Evolutionary conservation across 1,140 invertebrate genomes (phyloP), one percentile per base, ranked within the genome.

Genomic region (Anthonomus grandis): DNA sequence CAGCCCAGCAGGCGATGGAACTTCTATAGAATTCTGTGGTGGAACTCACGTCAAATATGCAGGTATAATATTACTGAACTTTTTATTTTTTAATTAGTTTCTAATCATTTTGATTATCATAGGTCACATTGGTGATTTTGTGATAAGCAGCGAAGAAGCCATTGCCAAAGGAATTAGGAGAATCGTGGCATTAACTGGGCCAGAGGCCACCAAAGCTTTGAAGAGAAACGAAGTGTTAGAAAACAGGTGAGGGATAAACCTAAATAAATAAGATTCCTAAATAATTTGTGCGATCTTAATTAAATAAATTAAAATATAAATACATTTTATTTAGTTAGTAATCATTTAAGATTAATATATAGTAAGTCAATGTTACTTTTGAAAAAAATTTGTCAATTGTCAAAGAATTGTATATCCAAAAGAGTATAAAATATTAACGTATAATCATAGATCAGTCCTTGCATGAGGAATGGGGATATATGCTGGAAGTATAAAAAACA

Each of bases 1-100:
- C 27, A 82, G 86, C 19, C 79, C 84, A 12, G 82, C 79, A 37
- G 95, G 88, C 4, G 80, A 82, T 39, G 75, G 86, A 42, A 97
- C 95, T 1, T 97, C 96, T 18, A 90, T 99, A n/a, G 97, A 99
- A 79, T 99, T 99, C 78, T 99, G 97, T 79, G 97, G 97, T 59
- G 97, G 97, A 68, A 99, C 97, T 4, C 96, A 99, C 83, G 81
- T 98, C 38, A 81, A 87, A 62, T 86, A 86, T 64, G 87, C 91
- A 21, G 86, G 54, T 49, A n/a, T n/a, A n/a, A n/a, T n/a, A n/a
- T n/a, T n/a, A n/a, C n/a, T 27, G 31, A 3, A 13, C n/a, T n/a
- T n/a, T n/a, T n/a, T n/a, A n/a, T n/a, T n/a, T n/a, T n/a, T n/a
- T n/a, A n/a, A n/a, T n/a, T n/a, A n/a, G n/a, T n/a, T n/a, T n/a